Evolutionary conservation across 2,113 vertebrate species (phyloP).

Genomic region (Hemiprocne comata): DNA sequence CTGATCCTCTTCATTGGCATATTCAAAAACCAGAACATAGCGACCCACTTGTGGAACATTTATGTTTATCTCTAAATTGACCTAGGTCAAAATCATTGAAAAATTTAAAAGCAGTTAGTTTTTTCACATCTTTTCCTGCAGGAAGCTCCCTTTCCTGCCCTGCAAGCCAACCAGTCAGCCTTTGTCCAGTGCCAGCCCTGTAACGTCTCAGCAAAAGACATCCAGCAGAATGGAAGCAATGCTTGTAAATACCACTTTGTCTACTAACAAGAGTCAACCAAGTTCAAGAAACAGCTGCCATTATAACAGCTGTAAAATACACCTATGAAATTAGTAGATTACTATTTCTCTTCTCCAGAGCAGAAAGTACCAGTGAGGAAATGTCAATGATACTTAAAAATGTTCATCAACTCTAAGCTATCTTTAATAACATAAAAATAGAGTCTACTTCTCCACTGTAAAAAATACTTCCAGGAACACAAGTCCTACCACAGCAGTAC

Average conservation of each 20-base stretch:
- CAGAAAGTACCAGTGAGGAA: neutral
- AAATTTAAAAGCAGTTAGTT: neutral
- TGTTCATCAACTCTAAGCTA: neutral
- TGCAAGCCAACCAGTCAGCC: neutral
- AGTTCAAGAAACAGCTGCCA: neutral
- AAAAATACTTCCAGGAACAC: neutral
- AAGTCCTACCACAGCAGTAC: neutral
- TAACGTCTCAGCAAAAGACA: neutral
- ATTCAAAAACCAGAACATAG: slow-evolving; percentile 87
- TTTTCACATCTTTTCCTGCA: neutral
- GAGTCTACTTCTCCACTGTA: neutral
- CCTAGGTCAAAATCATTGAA: slow-evolving; percentile 66
- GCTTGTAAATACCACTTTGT: neutral
- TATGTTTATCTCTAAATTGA: slow-evolving; percentile 80
- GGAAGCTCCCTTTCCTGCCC: neutral
- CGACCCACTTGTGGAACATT: slow-evolving; percentile 77
- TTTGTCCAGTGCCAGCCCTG: neutral
- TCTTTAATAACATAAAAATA: neutral
- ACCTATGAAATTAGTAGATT: neutral
- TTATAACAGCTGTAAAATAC: neutral
- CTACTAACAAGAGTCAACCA: neutral
- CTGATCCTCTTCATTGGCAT: slow-evolving; percentile 77
- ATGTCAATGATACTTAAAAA: neutral
- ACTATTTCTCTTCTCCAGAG: neutral
- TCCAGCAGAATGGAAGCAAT: neutral